Evolutionary conservation across 2,797 vertebrate species (phyloP), one percentile per base, ranked within the genome.

Genomic region (Dermochelys coriacea): DNA sequence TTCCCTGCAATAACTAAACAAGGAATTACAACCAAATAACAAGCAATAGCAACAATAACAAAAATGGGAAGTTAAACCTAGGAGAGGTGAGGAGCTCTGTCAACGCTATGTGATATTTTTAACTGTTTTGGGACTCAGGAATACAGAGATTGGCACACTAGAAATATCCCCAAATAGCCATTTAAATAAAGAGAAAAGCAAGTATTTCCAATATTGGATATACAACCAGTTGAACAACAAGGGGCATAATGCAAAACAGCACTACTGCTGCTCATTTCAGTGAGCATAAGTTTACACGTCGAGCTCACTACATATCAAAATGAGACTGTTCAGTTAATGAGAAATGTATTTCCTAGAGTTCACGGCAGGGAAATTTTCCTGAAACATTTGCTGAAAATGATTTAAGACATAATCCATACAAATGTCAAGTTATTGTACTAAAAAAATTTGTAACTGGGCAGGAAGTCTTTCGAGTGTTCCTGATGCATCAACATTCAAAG

Each of bases 371-470:
- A 88, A 92, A 4, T 49, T 75, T 87, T 82, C 57, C 79, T 86
- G 80, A 91, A 89, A 55, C 41, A 15, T 6, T 71, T 71, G 37
- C 3, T 41, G 86, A 85, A 93, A 81, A 61, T 79, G 1, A 21
- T 82, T 93, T 87, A 59, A 88, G 80, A 71, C 3, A 34, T 37
- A 34, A 57, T 55, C 55, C 61, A 19, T 75, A 29, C n/a, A 96
- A 80, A 75, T 85, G 64, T 1, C 3, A 84, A 83, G 16, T 50
- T 31, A 59, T 25, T 80, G 3, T 41, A 27, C 51, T 92, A 86
- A 82, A 87, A 91, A 93, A 54, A 41, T 31, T 90, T 80, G 59
- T 74, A 92, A 79, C 12, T 50, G 8, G 61, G 54, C 23, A 82
- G 78, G 78, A 86, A 80, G 71, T 74, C 57, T 92, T 95, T 34